Evolutionary conservation across 1,140 invertebrate genomes (phyloP).

Genomic region (Formica exsecta): DNA sequence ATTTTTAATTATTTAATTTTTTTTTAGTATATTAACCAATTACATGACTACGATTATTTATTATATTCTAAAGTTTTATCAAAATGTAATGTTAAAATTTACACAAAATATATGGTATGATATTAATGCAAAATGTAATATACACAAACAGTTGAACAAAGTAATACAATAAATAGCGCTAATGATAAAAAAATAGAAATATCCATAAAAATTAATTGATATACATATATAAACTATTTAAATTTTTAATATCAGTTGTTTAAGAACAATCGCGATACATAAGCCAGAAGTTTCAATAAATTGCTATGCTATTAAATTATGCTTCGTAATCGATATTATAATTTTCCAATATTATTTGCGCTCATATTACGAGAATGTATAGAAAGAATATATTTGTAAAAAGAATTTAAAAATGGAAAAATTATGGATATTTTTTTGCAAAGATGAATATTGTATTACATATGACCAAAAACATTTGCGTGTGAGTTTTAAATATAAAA

Average conservation of each 20-base stretch:
- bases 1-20: not conserved
- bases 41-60: not conserved
- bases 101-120: not conserved
- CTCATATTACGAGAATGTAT: not conserved
- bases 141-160: not conserved
- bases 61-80: not conserved
- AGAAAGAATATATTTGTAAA: not conserved
- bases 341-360: constrained; percentile 5
- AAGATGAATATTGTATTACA: not conserved
- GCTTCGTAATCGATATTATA: not conserved
- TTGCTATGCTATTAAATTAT: not conserved
- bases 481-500: constrained; percentile 50
- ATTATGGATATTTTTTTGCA: not conserved
- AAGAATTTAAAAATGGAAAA: not conserved
- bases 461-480: not conserved
- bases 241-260: not conserved
- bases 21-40: not conserved
- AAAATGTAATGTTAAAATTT: not conserved
- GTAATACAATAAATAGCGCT: not conserved
- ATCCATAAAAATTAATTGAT: constrained; percentile 1
- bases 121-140: not conserved
- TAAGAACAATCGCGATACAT: not conserved
- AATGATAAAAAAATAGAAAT: not conserved
- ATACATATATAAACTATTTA: not conserved
- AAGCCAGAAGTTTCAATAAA: not conserved